A percentile compares a stretch with the other conserved stretches of the same genome.
These are phyloP conservation scores for Limonius californicus DNA, from an alignment of 1,140 invertebrate species.

Conservation along the genomic window DNA sequence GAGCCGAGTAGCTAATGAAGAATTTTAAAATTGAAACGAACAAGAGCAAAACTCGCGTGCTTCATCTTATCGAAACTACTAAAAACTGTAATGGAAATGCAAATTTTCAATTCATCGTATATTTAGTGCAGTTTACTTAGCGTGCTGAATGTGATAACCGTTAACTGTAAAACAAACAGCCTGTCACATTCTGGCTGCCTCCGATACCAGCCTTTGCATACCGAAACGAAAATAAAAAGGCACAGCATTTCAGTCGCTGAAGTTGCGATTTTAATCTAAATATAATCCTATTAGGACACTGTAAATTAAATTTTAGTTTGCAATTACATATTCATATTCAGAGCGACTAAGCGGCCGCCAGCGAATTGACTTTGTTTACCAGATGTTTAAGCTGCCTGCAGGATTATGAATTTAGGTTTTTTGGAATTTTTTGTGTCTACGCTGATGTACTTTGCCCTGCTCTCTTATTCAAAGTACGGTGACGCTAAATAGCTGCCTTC, in stretches of 20 bases:
- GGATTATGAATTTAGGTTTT: slow-evolving; percentile 11
- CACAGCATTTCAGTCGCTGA: slow-evolving; percentile 13
- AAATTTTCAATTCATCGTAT: slow-evolving; percentile 24
- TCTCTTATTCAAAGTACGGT: neutral
- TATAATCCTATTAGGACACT: slow-evolving; percentile 30
- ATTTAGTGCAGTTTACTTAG: slow-evolving; percentile 24
- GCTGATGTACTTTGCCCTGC: neutral
- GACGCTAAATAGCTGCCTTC: neutral
- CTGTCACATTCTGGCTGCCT: neutral
- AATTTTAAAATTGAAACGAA: too few relatives aligned
- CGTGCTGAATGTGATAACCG: slow-evolving; percentile 18
- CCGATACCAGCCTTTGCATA: slow-evolving; percentile 1
- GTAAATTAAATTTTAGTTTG: slow-evolving; percentile 32
- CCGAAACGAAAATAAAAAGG: slow-evolving; percentile 14
- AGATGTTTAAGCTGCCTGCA: slow-evolving; percentile 17
- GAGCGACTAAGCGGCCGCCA: slow-evolving; percentile 6
- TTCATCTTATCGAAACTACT: neutral
- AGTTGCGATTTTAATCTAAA: slow-evolving; percentile 28
- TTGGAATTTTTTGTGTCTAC: slow-evolving; percentile 2
- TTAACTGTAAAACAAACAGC: slow-evolving; percentile 1
- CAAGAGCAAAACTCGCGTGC: too few relatives aligned
- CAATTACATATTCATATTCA: slow-evolving; percentile 33
- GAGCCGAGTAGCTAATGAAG: too few relatives aligned
- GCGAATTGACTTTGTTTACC: slow-evolving; percentile 24
- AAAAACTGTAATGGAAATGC: slow-evolving; percentile 15